Evolutionary conservation across 2,113 vertebrate genomes (phyloP), one percentile per base, ranked within the genome.

Genomic region (Zeus faber): DNA sequence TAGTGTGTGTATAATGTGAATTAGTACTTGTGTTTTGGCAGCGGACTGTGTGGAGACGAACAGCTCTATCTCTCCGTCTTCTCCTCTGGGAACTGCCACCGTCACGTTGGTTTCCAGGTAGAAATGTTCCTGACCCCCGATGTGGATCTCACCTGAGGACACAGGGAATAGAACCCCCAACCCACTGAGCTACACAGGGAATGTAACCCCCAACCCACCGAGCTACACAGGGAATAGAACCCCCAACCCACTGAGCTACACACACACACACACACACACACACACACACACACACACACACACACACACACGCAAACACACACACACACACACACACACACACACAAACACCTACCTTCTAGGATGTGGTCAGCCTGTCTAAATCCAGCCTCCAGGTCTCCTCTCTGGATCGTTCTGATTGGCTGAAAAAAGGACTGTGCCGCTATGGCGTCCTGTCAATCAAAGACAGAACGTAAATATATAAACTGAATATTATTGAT

Each of bases 51-150:
- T 98, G 0, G 96, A 94, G 2, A 85, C 91, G 29, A 94, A 97
- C 27, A 99, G 83, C 59, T 98, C 97, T 90, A 99, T 95, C 82
- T 97, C 96, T 1, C 91, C 93, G 2, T 93, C 91, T 56, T 98
- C 96, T 13, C 90, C 88, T 56, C 87, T 89, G 0, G 97, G 97
- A 29, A 98, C 87, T 9, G 95, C 97, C 17, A 99, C 64, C 4
- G 91, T 90, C 17, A 90, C 92, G 1, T 99, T 87, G 23, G 96
- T 95, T 87, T 98, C 97, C 89, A 99, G 70, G 64, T 99, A 99
- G 79, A 99, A 99, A 69, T 99, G 97, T 1, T 99, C 95, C 74
- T 99, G 97, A 14, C 97, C 97, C 4, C 94, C 95, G 0, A 98
- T 70, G 71, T 98, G 87, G 9, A 98, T 83, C 78, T 96, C 91